Evolutionary conservation across 64 coral and sea anemone species (phyloP), one percentile per base, ranked within the genome.

Genomic region (Actinia equina): DNA sequence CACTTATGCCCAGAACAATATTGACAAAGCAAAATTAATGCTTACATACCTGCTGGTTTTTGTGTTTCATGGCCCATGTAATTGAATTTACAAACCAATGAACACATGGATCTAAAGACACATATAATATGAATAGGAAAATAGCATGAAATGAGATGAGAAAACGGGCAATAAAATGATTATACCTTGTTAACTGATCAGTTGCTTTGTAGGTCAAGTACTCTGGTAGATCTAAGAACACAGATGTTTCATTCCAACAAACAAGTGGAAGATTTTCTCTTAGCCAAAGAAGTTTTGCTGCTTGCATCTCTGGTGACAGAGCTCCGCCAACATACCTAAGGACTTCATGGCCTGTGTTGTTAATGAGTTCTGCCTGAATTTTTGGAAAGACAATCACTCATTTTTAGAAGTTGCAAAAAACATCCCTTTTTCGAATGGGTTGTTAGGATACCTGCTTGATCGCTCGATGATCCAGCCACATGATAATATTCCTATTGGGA

Each of bases 81-180:
- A 86, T 98, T 98, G 57, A 98, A 98, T 77, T 98, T 98, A 55
- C 92, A 95, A 13, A 98, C 93, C 80, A 94, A n/a, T 59, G 96
- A 98, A 54, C 96, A 95, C 54, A 89, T 89, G 23, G 95, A 98
- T 84, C 95, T 98, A 52, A 70, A 41, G 30, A 71, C 17, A 41
- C 43, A 42, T 15, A 6, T 26, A 61, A 17, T 14, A 37, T 37
- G 30, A 37, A 37, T 37, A 37, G 30, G 30, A 37, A 37, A 37
- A 37, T 37, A 37, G 30, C 30, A 37, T 37, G 0, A 37, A 7
- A 65, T 65, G 19, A 25, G 15, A 23, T 65, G 10, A 26, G 41
- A 44, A 44, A 65, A 5, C 22, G 25, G 19, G 26, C 19, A 69
- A 46, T 71, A 20, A 8, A 17, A 16, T 37, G 45, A 71, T 71